Percentiles rank a stretch among this genome's conserved stretches.
phyloP scores from a whole-genome alignment of 2,888 invertebrate genomes.

The Clivina fossor region DNA sequence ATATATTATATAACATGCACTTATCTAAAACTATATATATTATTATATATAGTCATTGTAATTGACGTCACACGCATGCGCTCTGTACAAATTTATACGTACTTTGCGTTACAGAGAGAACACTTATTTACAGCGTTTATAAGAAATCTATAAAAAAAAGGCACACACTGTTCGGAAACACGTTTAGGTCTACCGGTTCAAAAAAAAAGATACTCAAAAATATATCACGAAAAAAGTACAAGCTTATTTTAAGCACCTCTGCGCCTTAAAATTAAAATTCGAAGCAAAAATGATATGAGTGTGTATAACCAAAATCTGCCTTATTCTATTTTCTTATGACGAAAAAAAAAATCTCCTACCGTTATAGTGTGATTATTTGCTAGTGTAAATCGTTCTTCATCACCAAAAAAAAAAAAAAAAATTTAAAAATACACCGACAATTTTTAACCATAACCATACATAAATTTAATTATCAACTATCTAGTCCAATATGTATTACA shows the following conservation, averaged over 20 bases:
- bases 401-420: slow-evolving; percentile 38
- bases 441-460: slow-evolving; percentile 53
- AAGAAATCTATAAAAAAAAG: too few relatives aligned
- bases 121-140: slow-evolving; percentile 49
- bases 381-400: slow-evolving; percentile 56
- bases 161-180: slow-evolving; percentile 54
- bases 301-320: slow-evolving; percentile 70
- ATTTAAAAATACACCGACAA: slow-evolving; percentile 50
- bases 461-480: slow-evolving; percentile 54
- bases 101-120: slow-evolving; percentile 50
- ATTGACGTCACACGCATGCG: slow-evolving; percentile 30
- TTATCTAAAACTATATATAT: too few relatives aligned
- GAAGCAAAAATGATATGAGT: slow-evolving; percentile 57
- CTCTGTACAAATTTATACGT: slow-evolving; percentile 31
- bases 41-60: too few relatives aligned
- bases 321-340: slow-evolving; percentile 67
- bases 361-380: slow-evolving; percentile 56
- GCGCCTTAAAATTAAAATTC: slow-evolving; percentile 69
- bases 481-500: slow-evolving; percentile 58
- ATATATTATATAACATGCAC: too few relatives aligned
- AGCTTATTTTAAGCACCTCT: slow-evolving; percentile 73
- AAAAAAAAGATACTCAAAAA: slow-evolving; percentile 53
- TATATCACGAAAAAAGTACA: slow-evolving; percentile 69
- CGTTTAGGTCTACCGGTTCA: slow-evolving; percentile 61
- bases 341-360: slow-evolving; percentile 57